phyloP scores from a whole-genome alignment of 2,888 invertebrate genomes.

The Parascotia fuliginaria region DNA sequence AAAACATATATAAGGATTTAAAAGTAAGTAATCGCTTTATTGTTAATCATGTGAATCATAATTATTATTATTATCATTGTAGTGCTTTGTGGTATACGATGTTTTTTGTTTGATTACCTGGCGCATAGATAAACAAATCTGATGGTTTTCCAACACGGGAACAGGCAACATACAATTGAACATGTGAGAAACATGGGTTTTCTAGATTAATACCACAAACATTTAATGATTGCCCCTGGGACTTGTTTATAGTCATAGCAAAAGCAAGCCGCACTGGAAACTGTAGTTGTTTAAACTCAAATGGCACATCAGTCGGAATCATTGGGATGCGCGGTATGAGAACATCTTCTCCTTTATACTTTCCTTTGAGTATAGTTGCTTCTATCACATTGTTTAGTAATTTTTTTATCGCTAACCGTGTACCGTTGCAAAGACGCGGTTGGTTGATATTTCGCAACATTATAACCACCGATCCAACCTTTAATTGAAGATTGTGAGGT shows the following conservation, averaged over 20 bases:
- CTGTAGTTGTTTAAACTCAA: conserved; percentile 19
- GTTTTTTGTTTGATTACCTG: conserved; percentile 19
- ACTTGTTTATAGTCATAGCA: conserved; percentile 22
- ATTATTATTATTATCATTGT: conserved; percentile 5
- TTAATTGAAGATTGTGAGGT: conserved; percentile 21
- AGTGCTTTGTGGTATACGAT: conserved; percentile 23
- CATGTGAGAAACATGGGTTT: conserved; percentile 14
- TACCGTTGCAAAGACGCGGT: conserved; percentile 20
- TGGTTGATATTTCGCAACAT: conserved; percentile 23
- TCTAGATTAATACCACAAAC: conserved; percentile 12
- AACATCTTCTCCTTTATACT: conserved; percentile 16
- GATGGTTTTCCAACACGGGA: conserved; percentile 23
- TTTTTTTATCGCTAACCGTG: conserved; percentile 17
- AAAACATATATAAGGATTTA: conserved; percentile 41
- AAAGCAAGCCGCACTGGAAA: conserved; percentile 19
- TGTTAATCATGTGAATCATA: conserved; percentile 33
- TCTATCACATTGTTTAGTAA: conserved; percentile 18
- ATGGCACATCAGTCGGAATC: conserved; percentile 18
- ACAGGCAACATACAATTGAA: conserved; percentile 20
- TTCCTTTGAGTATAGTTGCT: conserved; percentile 20
- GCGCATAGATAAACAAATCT: conserved; percentile 15
- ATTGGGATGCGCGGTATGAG: conserved; percentile 16
- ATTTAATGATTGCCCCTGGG: conserved; percentile 12
- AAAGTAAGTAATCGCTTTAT: conserved; percentile 43
- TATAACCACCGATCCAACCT: conserved; percentile 17